phyloP scores from a whole-genome alignment of 2,797 vertebrate genomes.

The Sebastes steindachneri region DNA sequence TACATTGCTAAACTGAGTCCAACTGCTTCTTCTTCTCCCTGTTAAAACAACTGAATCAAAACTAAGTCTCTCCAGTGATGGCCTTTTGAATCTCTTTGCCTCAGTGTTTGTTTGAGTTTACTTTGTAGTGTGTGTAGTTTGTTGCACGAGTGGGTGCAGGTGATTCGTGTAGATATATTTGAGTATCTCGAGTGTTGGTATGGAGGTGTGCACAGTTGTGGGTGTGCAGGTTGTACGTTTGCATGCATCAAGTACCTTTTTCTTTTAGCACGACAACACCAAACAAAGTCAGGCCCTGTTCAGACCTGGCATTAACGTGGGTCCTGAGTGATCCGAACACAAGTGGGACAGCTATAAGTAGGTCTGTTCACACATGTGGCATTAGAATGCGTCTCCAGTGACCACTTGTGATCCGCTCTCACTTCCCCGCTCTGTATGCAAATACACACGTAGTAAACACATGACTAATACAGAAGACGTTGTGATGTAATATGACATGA shows the following conservation, averaged over 20 bases:
- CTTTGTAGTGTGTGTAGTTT: conserved; percentile 18
- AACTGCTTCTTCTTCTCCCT: conserved; percentile 50
- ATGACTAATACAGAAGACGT: no score
- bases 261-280: background rate
- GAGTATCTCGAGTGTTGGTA: background rate
- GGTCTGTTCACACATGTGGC: no score
- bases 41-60: conserved; percentile 56
- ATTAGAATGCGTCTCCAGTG: no score
- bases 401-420: no score
- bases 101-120: conserved; percentile 41
- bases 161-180: conserved; percentile 19
- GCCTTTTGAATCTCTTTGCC: conserved; percentile 22
- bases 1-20: conserved; percentile 49
- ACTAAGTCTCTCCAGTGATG: conserved; percentile 17
- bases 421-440: no score
- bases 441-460: no score
- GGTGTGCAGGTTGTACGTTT: conserved; percentile 21
- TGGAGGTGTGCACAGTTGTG: conserved; percentile 36
- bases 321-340: no score
- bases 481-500: no score
- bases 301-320: no score
- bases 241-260: background rate
- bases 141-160: conserved; percentile 13
- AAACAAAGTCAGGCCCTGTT: background rate
- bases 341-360: no score